These are phyloP conservation scores for Terrapene triunguis DNA, from an alignment of 2,113 vertebrate species.

Conservation along the genomic window DNA sequence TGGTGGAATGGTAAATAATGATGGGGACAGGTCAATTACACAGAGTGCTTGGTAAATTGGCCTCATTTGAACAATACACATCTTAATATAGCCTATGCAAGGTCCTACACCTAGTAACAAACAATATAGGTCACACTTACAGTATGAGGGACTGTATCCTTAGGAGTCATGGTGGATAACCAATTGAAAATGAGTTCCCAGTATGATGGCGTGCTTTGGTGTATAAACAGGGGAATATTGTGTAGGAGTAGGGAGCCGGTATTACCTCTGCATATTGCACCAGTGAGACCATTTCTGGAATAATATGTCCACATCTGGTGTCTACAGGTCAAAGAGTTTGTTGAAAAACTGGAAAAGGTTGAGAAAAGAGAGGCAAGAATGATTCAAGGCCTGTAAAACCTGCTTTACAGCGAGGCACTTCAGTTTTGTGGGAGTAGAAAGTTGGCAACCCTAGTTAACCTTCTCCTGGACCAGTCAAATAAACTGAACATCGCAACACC, in stretches of 20 bases:
- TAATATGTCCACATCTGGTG: background rate
- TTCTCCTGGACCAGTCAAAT: too few relatives aligned
- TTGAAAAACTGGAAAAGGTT: slow-evolving; percentile 35
- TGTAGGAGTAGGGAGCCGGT: background rate
- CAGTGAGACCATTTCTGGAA: background rate
- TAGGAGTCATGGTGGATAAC: too few relatives aligned
- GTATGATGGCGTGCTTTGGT: background rate
- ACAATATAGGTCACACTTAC: background rate
- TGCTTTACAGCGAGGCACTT: slow-evolving; percentile 25
- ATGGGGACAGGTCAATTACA: background rate
- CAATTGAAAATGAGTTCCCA: too few relatives aligned
- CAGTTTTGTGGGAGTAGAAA: background rate
- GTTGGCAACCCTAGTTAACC: too few relatives aligned
- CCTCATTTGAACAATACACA: fast-evolving
- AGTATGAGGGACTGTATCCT: background rate
- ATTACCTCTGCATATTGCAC: slow-evolving; percentile 2
- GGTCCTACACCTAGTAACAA: background rate
- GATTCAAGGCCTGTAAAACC: slow-evolving; percentile 51
- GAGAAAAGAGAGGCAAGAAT: slow-evolving; percentile 45
- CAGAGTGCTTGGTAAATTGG: background rate
- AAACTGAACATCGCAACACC: too few relatives aligned
- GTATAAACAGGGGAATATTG: background rate
- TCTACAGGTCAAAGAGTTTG: background rate
- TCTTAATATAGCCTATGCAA: background rate
- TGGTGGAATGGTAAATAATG: slow-evolving; percentile 39